Percentiles rank a stretch among this genome's conserved stretches.
phyloP scores from a whole-genome alignment of 2,797 vertebrate species.

The Arremon brunneinucha region DNA sequence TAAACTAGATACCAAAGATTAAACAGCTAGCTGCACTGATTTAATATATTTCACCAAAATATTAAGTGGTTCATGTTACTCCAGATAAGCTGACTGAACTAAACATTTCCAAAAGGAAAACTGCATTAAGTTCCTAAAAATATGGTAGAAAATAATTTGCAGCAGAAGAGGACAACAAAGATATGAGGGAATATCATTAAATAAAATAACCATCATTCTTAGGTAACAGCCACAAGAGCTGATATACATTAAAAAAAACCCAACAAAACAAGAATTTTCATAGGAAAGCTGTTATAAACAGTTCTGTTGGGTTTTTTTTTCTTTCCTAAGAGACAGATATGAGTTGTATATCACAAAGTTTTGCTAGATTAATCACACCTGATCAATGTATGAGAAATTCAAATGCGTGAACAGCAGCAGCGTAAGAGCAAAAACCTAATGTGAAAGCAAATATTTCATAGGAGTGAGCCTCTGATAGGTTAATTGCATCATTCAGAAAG shows the following conservation, averaged over 20 bases:
- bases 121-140: neutral
- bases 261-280: neutral
- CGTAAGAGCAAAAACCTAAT: neutral
- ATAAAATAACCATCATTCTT: neutral
- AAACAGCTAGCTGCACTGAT: neutral
- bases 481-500: neutral
- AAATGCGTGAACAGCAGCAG: neutral
- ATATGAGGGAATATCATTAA: neutral
- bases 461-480: neutral
- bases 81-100: neutral
- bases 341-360: neutral
- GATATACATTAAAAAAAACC: neutral
- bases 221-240: neutral
- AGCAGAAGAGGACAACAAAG: neutral
- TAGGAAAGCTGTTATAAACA: neutral
- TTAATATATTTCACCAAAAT: neutral
- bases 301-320: too few relatives aligned
- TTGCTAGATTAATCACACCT: neutral
- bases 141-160: neutral
- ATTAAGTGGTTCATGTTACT: neutral
- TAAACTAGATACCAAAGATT: neutral
- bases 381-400: neutral
- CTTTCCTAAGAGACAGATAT: neutral
- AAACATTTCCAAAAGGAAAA: neutral
- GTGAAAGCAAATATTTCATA: neutral